phyloP scores from a whole-genome alignment of 2,113 vertebrate genomes.

The Pseudopipra pipra region DNA sequence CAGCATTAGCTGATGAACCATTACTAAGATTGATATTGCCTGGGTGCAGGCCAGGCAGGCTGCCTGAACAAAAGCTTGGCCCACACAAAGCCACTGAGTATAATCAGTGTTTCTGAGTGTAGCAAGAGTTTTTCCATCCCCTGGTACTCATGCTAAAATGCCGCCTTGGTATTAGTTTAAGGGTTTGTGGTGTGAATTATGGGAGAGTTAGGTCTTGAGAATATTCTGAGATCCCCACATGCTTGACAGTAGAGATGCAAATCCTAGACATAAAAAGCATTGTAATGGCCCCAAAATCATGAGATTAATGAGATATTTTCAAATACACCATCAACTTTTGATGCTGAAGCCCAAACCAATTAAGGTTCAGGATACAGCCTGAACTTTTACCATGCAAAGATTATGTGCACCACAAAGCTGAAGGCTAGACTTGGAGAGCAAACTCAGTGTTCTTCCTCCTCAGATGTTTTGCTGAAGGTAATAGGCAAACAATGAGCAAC shows the following conservation, averaged over 20 bases:
- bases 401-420: not conserved
- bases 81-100: constrained; percentile 4
- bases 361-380: not conserved
- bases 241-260: constrained; percentile 4
- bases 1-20: not conserved
- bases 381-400: constrained; percentile 24
- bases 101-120: not conserved
- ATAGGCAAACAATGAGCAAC: not conserved
- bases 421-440: not conserved
- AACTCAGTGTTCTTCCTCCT: not conserved
- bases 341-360: constrained; percentile 16
- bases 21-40: constrained; percentile 27
- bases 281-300: not conserved
- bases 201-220: not conserved
- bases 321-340: not conserved
- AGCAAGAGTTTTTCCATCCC: not conserved
- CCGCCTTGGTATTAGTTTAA: not conserved
- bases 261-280: constrained; percentile 10
- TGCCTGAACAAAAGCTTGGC: constrained; percentile 47
- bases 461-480: constrained; percentile 11
- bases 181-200: not conserved
- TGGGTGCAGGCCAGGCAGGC: not conserved
- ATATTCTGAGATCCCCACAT: not conserved
- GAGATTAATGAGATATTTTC: constrained; percentile 3
- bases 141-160: not conserved